Conservation (phyloP, 2,888 invertebrate genomes). For the Protophormia terraenovae region DNA sequence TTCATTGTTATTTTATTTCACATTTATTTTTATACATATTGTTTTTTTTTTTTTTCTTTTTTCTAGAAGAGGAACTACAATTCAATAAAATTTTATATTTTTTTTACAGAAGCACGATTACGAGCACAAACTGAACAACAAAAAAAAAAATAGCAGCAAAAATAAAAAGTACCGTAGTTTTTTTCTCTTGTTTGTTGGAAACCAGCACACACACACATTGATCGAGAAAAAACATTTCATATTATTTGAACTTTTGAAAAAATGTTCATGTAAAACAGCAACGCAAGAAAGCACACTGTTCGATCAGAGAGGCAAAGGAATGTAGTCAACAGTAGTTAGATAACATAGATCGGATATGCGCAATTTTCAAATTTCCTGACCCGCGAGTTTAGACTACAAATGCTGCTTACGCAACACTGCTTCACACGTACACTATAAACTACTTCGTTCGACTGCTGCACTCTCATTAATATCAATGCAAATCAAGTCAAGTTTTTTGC, state of each 20-base stretch:
- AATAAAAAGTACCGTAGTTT: neutral
- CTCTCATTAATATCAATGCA: no score
- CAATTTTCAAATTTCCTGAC: no score
- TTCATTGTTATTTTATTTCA: slow-evolving; percentile 34
- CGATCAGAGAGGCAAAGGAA: neutral
- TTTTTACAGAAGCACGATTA: neutral
- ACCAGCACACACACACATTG: slow-evolving; percentile 27
- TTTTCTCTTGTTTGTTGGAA: neutral
- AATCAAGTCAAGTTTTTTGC: no score
- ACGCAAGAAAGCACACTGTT: slow-evolving; percentile 1
- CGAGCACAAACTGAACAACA: neutral
- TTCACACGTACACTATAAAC: no score
- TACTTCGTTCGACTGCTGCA: no score
- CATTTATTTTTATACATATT: slow-evolving; percentile 40
- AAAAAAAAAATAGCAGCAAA: neutral
- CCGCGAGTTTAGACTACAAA: no score
- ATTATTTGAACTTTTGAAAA: slow-evolving; percentile 57
- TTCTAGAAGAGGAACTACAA: slow-evolving; percentile 6
- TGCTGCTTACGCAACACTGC: no score
- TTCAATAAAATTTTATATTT: slow-evolving; percentile 57
- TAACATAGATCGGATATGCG: no score
- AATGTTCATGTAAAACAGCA: slow-evolving; percentile 9
- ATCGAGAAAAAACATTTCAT: slow-evolving; percentile 34
- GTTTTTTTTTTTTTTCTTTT: no score
- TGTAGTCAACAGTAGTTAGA: neutral